Percentiles rank a stretch among this genome's conserved stretches.
Evolutionary conservation across 2,797 vertebrate genomes (phyloP).

Genomic region (Myotis myotis): DNA sequence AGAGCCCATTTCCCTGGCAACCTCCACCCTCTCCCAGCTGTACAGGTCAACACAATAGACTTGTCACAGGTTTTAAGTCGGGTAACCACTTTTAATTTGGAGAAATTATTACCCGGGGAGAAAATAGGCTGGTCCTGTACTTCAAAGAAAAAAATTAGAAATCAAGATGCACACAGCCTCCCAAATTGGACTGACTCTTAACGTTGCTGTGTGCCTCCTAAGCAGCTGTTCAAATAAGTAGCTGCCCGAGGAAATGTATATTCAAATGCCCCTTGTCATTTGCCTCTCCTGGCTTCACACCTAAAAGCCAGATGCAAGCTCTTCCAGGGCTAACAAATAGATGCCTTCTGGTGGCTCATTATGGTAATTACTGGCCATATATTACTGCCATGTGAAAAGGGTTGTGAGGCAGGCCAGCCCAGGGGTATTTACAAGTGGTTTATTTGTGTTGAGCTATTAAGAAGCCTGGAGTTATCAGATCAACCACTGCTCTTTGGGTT

Average conservation of each 20-base stretch:
- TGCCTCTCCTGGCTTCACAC: slow-evolving; percentile 78
- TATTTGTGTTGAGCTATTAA: slow-evolving; percentile 89
- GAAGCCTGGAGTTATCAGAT: slow-evolving; percentile 78
- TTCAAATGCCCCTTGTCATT: slow-evolving; percentile 79
- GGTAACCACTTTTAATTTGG: slow-evolving; percentile 89
- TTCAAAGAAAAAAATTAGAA: slow-evolving; percentile 80
- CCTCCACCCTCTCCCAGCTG: slow-evolving; percentile 72
- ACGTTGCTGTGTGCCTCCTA: slow-evolving; percentile 76
- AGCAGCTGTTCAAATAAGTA: slow-evolving; percentile 88
- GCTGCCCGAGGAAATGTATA: slow-evolving; percentile 83
- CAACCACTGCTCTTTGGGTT: slow-evolving; percentile 70
- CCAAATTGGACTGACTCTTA: slow-evolving; percentile 77
- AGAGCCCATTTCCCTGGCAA: slow-evolving; percentile 71
- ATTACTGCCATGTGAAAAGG: slow-evolving; percentile 89
- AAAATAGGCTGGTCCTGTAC: slow-evolving; percentile 86
- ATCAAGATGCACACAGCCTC: slow-evolving; percentile 78
- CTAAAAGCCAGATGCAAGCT: slow-evolving; percentile 84
- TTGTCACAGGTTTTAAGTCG: slow-evolving; percentile 85
- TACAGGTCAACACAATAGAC: slow-evolving; percentile 79
- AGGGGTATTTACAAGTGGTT: slow-evolving; percentile 89
- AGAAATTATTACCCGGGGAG: slow-evolving; percentile 88
- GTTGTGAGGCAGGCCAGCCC: slow-evolving; percentile 84
- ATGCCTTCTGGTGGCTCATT: slow-evolving; percentile 88
- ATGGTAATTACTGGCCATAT: slow-evolving; percentile 91
- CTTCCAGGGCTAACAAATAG: slow-evolving; percentile 86